A percentile compares a stretch with the other conserved stretches of the same genome.
phyloP scores from a whole-genome alignment of 2,888 invertebrate species.

The Andrena praecox region DNA sequence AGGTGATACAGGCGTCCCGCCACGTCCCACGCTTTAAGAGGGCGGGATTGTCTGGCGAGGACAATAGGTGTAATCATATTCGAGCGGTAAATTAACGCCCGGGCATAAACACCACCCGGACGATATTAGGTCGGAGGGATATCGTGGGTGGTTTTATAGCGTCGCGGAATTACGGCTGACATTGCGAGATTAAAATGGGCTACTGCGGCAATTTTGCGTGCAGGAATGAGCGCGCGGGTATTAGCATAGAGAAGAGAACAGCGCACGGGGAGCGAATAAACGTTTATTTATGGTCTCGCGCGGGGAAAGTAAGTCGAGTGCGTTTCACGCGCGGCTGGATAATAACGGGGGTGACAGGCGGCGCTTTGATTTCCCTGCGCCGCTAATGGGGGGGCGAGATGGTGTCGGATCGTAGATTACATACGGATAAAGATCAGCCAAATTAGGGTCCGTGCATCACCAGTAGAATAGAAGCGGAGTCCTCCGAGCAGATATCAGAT shows the following conservation, averaged over 20 bases:
- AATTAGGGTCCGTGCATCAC: too few species aligned
- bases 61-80: slow-evolving; percentile 57
- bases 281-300: slow-evolving; percentile 57
- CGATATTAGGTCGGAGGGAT: slow-evolving; percentile 60
- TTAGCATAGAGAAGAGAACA: slow-evolving; percentile 62
- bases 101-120: slow-evolving; percentile 55
- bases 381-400: too few species aligned
- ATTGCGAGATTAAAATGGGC: slow-evolving; percentile 67
- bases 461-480: too few species aligned
- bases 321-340: slow-evolving; percentile 11
- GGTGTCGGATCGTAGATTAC: too few species aligned
- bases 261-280: slow-evolving; percentile 38
- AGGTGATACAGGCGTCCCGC: slow-evolving; percentile 7
- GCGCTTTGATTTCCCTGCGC: neutral
- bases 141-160: slow-evolving; percentile 58
- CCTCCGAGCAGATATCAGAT: too few species aligned
- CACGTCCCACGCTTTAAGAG: slow-evolving; percentile 6
- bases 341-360: slow-evolving; percentile 22
- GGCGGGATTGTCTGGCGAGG: slow-evolving; percentile 19
- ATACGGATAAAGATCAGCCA: neutral
- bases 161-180: slow-evolving; percentile 65
- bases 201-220: slow-evolving; percentile 62
- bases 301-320: slow-evolving; percentile 17
- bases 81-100: slow-evolving; percentile 53
- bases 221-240: slow-evolving; percentile 53